phyloP scores from a whole-genome alignment of 2,888 invertebrate species.

The Apeira syringaria region DNA sequence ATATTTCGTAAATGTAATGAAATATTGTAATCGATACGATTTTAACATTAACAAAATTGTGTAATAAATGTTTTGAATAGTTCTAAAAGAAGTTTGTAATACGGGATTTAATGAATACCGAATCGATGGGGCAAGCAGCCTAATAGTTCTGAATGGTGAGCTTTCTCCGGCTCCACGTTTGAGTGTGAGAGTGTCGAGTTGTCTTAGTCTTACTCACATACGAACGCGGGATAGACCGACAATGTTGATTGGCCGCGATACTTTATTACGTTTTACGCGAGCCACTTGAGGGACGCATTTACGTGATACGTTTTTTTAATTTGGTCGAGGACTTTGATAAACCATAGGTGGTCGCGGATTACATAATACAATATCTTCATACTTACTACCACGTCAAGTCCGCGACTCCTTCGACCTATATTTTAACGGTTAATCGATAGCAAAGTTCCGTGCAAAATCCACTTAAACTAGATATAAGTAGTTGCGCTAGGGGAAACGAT shows the following conservation, averaged over 20 bases:
- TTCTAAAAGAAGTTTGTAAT: too few relatives aligned
- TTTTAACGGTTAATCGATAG: constrained; percentile 25
- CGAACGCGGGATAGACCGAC: constrained; percentile 34
- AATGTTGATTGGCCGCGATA: constrained; percentile 55
- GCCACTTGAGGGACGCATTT: constrained; percentile 41
- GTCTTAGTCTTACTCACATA: too few relatives aligned
- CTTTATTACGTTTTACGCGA: constrained; percentile 48
- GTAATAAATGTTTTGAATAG: too few relatives aligned
- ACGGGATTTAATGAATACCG: too few relatives aligned
- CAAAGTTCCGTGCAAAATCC: constrained; percentile 14
- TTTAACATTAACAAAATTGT: too few relatives aligned
- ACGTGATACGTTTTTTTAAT: constrained; percentile 75
- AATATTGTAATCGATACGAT: too few relatives aligned
- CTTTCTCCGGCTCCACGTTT: neutral
- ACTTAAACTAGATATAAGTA: constrained; percentile 16
- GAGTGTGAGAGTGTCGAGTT: too few relatives aligned
- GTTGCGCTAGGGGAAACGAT: constrained; percentile 24
- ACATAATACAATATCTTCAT: constrained; percentile 58
- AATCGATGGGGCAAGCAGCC: too few relatives aligned
- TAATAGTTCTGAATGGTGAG: constrained; percentile 2
- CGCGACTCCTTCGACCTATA: constrained; percentile 17
- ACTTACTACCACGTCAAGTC: constrained; percentile 43
- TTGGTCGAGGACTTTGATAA: constrained; percentile 55
- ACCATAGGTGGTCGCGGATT: constrained; percentile 46
- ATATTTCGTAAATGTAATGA: too few relatives aligned